Conservation (phyloP, 2,888 invertebrate genomes). For the Hedychridium roseum region DNA sequence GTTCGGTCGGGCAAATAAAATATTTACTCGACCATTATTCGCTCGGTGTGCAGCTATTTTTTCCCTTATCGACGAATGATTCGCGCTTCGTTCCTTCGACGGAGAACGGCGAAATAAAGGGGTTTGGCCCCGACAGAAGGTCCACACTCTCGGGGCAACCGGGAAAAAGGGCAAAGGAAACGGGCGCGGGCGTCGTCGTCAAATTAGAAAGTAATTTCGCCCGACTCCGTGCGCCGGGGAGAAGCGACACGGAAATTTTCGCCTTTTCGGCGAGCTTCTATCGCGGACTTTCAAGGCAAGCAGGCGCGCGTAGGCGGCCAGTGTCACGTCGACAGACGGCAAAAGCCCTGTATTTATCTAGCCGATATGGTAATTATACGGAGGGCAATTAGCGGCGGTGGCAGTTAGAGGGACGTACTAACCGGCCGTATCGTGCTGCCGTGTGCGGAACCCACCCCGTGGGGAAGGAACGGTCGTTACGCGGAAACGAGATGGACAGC, state of each 20-base stretch:
- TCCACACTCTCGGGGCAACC: no score
- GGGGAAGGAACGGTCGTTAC: constrained; percentile 22
- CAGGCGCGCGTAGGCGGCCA: constrained; percentile 19
- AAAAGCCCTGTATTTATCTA: constrained; percentile 47
- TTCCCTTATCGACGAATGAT: no score
- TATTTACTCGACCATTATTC: no score
- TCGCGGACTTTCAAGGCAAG: constrained; percentile 20
- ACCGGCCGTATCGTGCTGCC: constrained; percentile 9
- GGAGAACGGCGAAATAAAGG: no score
- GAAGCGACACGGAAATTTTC: constrained; percentile 11
- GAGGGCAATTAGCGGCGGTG: constrained; percentile 46
- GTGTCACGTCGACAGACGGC: constrained; percentile 29
- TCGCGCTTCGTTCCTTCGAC: no score
- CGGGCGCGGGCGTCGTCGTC: not conserved
- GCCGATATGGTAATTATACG: constrained; percentile 50
- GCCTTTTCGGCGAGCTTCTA: constrained; percentile 23
- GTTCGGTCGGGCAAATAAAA: no score
- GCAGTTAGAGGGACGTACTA: constrained; percentile 36
- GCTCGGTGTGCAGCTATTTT: no score
- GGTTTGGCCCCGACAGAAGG: no score
- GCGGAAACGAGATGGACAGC: constrained; percentile 21
- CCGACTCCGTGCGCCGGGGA: not conserved
- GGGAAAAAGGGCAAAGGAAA: not conserved
- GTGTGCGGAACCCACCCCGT: not conserved
- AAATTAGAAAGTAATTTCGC: not conserved